Conservation (phyloP, 2,797 vertebrate genomes). For the Falco naumanni region DNA sequence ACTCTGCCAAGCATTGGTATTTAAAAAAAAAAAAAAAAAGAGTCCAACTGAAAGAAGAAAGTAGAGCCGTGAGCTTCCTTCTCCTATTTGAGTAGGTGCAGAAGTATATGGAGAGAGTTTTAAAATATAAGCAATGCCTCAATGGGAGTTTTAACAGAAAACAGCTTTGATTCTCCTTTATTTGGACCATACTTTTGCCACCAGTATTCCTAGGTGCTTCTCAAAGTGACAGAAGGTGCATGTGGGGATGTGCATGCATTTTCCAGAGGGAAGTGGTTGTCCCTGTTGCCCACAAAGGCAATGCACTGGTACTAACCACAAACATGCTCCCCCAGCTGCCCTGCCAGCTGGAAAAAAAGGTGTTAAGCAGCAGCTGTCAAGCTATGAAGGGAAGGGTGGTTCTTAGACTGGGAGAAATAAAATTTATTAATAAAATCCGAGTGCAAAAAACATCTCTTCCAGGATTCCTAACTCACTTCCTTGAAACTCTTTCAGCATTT, state of each 20-base stretch:
- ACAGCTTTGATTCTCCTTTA: constrained; percentile 27
- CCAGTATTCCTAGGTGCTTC: background rate
- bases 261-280: background rate
- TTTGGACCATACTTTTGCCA: background rate
- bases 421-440: constrained; percentile 15
- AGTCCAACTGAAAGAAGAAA: background rate
- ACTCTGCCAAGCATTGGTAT: background rate
- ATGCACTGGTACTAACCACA: background rate
- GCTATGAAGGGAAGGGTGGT: background rate
- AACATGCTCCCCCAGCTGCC: background rate
- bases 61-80: background rate
- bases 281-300: constrained; percentile 9
- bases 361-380: constrained; percentile 62
- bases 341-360: constrained; percentile 52
- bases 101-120: background rate
- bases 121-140: background rate
- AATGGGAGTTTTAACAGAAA: background rate
- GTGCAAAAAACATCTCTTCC: background rate
- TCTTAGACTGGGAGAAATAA: constrained; percentile 19
- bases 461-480: constrained; percentile 26
- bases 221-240: constrained; percentile 18
- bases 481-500: constrained; percentile 45
- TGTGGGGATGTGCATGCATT: background rate
- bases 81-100: background rate
- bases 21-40: background rate